phyloP scores from a whole-genome alignment of 2,113 vertebrate species.

The Brienomyrus longianalis region DNA sequence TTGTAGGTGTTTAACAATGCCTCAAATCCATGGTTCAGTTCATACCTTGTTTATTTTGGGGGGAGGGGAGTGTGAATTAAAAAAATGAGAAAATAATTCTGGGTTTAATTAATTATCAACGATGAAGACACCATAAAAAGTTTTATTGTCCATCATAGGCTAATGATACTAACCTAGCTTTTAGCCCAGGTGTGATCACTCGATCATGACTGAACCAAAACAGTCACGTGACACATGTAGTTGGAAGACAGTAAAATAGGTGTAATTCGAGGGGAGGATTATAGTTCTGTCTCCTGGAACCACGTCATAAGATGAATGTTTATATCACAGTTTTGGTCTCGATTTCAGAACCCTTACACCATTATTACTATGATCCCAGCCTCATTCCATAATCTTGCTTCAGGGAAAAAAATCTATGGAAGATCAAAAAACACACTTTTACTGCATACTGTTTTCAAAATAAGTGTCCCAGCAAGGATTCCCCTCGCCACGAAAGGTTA shows the following conservation, averaged over 20 bases:
- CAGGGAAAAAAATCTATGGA: background rate
- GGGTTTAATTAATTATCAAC: background rate
- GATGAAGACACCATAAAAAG: background rate
- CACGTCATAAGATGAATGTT: background rate
- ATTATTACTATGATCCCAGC: background rate
- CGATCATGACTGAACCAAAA: too few relatives aligned
- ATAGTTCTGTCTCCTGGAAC: background rate
- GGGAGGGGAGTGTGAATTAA: background rate
- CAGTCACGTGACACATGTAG: too few relatives aligned
- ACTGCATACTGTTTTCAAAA: slow-evolving; percentile 7
- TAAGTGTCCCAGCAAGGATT: slow-evolving; percentile 20
- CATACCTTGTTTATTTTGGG: background rate
- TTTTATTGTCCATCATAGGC: background rate
- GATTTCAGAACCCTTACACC: background rate
- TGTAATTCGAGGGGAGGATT: background rate
- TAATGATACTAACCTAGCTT: too few relatives aligned
- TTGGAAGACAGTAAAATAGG: too few relatives aligned
- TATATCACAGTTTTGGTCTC: background rate
- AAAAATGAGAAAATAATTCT: background rate
- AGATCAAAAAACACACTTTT: slow-evolving; percentile 13
- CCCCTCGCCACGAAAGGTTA: background rate
- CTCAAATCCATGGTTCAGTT: background rate
- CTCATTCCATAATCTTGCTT: background rate
- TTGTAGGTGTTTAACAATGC: background rate
- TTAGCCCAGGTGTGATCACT: too few relatives aligned